Conservation (phyloP, 2,888 invertebrate species). For the Drosophila greeni region DNA sequence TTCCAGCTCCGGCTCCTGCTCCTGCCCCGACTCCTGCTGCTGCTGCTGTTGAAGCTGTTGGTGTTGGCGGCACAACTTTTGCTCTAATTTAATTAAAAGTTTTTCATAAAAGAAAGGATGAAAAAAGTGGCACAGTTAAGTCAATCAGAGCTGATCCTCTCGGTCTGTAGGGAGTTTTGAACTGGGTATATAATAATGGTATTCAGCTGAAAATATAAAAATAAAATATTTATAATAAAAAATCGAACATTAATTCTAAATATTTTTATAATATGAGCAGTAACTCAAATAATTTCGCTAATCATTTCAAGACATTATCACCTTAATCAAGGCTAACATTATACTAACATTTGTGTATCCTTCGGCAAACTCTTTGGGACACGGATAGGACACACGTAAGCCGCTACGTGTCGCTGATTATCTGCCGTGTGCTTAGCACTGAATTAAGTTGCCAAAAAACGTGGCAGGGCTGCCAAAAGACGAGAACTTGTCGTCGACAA, state of each 20-base stretch:
- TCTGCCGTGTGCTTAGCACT: conserved; percentile 63
- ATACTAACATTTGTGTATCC: neutral
- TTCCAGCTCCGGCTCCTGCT: neutral
- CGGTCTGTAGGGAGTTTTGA: neutral
- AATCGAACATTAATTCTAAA: no score
- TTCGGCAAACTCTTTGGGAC: conserved; percentile 22
- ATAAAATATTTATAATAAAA: neutral
- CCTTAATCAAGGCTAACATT: conserved; percentile 11
- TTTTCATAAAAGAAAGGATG: conserved; percentile 22
- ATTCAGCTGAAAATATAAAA: neutral
- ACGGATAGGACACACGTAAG: conserved; percentile 48
- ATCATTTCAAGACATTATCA: conserved; percentile 12
- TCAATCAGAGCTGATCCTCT: conserved; percentile 43
- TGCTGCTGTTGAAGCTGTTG: conserved; percentile 24
- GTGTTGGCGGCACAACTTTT: conserved; percentile 39
- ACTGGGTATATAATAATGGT: neutral
- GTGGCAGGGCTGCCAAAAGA: conserved; percentile 24
- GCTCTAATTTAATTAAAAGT: conserved; percentile 67
- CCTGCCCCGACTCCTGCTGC: neutral
- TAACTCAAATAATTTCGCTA: no score
- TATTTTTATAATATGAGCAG: no score
- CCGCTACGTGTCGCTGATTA: conserved; percentile 64
- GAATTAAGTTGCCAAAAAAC: conserved; percentile 68
- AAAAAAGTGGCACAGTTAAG: conserved; percentile 32
- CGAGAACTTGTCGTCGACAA: neutral